Evolutionary conservation across 2,113 vertebrate species (phyloP).

Genomic region (Carlito syrichta): DNA sequence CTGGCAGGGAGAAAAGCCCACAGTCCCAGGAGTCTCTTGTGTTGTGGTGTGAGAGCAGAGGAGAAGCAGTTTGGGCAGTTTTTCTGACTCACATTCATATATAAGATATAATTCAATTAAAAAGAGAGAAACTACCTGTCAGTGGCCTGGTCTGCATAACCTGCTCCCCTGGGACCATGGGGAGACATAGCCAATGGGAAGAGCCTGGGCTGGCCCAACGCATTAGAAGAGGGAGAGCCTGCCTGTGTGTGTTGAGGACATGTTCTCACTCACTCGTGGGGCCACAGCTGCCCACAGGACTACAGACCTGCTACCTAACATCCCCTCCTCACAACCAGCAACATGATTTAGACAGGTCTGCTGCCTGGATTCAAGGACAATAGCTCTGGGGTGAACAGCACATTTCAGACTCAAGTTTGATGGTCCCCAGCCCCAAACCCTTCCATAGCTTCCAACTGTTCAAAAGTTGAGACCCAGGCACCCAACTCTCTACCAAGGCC

Average conservation of each 20-base stretch:
- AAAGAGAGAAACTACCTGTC: background rate
- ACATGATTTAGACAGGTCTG: fast-evolving
- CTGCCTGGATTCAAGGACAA: too few species aligned
- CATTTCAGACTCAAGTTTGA: too few species aligned
- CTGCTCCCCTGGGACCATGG: background rate
- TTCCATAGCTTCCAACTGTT: background rate
- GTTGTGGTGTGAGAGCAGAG: background rate
- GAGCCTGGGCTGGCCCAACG: background rate
- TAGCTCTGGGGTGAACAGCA: background rate
- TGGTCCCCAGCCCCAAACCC: background rate
- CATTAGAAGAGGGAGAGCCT: background rate
- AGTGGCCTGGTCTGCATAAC: background rate
- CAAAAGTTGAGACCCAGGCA: fast-evolving
- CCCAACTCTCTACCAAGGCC: too few species aligned
- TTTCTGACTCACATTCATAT: background rate
- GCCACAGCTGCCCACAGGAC: background rate
- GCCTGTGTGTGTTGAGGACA: background rate
- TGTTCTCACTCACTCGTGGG: background rate
- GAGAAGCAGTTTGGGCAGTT: background rate
- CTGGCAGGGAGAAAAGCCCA: background rate
- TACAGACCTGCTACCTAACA: background rate
- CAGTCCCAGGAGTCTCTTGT: background rate
- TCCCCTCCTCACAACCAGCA: too few species aligned
- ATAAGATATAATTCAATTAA: too few species aligned
- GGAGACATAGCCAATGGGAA: background rate